Percentiles rank a stretch among this genome's conserved stretches.
phyloP scores from a whole-genome alignment of 92 coral and sea anemone species.

The Phenganax marumi region DNA sequence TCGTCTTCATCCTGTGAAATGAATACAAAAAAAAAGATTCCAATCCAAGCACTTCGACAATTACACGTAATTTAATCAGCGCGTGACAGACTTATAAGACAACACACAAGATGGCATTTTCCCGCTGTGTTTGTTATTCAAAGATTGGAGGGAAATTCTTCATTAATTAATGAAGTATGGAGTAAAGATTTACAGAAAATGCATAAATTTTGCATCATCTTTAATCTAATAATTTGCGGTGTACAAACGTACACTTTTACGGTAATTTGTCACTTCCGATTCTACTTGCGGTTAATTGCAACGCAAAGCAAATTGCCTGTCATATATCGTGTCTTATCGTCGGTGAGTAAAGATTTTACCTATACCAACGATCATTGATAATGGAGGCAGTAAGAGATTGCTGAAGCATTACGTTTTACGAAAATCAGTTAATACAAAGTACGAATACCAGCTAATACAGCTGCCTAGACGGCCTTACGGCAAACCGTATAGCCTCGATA shows the following conservation, averaged over 20 bases:
- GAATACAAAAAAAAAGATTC: not conserved
- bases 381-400: too few relatives aligned
- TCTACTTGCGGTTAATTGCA: not conserved
- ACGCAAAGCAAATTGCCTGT: too few relatives aligned
- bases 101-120: slow-evolving; percentile 2
- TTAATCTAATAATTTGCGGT: too few relatives aligned
- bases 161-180: slow-evolving; percentile 14
- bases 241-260: not conserved
- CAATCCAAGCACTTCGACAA: not conserved
- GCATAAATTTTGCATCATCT: not conserved
- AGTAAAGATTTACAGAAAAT: not conserved
- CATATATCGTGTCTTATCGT: too few relatives aligned
- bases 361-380: too few relatives aligned
- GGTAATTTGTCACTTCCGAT: slow-evolving; percentile 10
- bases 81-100: not conserved
- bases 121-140: slow-evolving; percentile 18
- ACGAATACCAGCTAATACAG: too few relatives aligned
- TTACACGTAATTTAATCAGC: slow-evolving; percentile 1
- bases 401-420: too few relatives aligned
- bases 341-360: too few relatives aligned
- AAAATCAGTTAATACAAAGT: too few relatives aligned
- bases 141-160: not conserved
- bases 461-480: too few relatives aligned
- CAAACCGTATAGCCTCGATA: too few relatives aligned
- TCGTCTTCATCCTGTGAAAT: slow-evolving; percentile 21